These are phyloP conservation scores for Malurus melanocephalus DNA, from an alignment of 2,113 vertebrate species.

Conservation along the genomic window DNA sequence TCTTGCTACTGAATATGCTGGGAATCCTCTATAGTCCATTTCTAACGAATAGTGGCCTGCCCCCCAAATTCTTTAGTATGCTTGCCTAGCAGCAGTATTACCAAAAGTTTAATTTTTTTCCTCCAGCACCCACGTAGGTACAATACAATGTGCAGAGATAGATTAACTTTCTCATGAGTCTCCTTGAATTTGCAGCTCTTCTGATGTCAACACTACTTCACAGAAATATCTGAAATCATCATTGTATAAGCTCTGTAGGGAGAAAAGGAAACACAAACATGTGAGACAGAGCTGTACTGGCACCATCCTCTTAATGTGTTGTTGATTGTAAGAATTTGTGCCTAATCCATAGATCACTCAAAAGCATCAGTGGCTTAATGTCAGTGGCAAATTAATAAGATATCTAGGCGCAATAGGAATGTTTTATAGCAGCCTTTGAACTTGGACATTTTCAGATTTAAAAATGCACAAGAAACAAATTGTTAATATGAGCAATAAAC, in stretches of 20 bases:
- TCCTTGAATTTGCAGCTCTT: slow-evolving; percentile 75
- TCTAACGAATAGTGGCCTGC: slow-evolving; percentile 42
- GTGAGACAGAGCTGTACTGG: neutral
- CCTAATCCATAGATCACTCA: neutral
- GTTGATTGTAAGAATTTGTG: neutral
- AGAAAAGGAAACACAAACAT: neutral
- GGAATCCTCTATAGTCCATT: slow-evolving; percentile 34
- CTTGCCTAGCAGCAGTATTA: neutral
- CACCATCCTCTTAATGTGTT: neutral
- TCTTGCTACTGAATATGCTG: slow-evolving; percentile 53
- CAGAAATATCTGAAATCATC: slow-evolving; percentile 80
- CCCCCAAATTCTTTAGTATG: slow-evolving; percentile 25
- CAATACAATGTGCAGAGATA: slow-evolving; percentile 76
- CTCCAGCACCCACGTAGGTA: slow-evolving; percentile 73
- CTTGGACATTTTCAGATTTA: neutral
- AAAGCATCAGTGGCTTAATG: neutral
- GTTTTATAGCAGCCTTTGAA: neutral
- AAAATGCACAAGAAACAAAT: neutral
- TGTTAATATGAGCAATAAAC: neutral
- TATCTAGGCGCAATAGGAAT: neutral
- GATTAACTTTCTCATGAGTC: slow-evolving; percentile 79
- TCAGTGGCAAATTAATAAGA: neutral
- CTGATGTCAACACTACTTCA: slow-evolving; percentile 78
- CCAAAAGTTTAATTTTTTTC: neutral
- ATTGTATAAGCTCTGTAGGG: slow-evolving; percentile 67